Evolutionary conservation across 1,140 invertebrate species (phyloP), one percentile per base, ranked within the genome.

Genomic region (Agrypnia vestita): DNA sequence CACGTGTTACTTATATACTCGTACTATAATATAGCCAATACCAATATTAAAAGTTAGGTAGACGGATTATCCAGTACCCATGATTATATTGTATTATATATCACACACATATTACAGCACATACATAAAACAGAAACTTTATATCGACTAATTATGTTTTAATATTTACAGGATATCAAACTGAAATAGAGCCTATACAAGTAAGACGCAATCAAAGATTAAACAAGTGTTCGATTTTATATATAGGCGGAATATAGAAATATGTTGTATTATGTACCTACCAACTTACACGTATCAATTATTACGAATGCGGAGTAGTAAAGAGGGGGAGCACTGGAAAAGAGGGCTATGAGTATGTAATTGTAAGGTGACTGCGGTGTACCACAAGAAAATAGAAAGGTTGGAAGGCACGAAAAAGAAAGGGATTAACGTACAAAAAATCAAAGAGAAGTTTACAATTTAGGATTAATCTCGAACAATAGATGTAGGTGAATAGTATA

Each of bases 361-460:
- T 35, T 21, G 19, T 62, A 62, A 56, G n/a, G 59, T 25, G 59
- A 62, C 59, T 25, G 7, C 8, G 59, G 17, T 62, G 59, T 12
- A 62, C 25, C 13, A 15, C n/a, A 51, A 3, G 59, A 62, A 62
- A 62, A 62, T 62, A 62, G 59, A 62, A 62, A 62, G 59, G 59
- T 62, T 62, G 25, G 19, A 62, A 21, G 15, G 21, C 21, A 21
- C 9, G 25, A 21, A 25, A 11, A 12, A 10, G 21, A 62, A 62
- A 62, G 59, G 59, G 25, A 11, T 62, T 8, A 12, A 15, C n/a
- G 6, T 35, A 1, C 1, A 35, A 1, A 3, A 35, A 3, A 35
- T 35, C 25, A 35, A 35, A 35, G 25, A 35, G 4, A 56, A 56
- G n/a, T 51, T 3, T 51, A 51, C 11, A 51, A 51, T 13, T 3